phyloP scores from a whole-genome alignment of 2,113 vertebrate species.

The Calypte anna region DNA sequence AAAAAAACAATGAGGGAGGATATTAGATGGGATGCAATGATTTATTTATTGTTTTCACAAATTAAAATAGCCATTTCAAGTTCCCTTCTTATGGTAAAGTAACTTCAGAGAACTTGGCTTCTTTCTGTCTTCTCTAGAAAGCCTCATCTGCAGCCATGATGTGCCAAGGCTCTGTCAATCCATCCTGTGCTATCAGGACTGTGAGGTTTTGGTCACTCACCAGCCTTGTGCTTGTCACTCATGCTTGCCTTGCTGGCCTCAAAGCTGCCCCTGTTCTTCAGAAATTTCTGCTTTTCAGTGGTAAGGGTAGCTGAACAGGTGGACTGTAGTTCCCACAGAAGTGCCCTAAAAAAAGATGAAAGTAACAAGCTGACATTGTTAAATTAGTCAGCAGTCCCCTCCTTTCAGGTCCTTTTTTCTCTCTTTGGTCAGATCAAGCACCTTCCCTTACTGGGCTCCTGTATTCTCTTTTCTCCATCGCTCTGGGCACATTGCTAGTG shows the following conservation, averaged over 20 bases:
- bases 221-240: background rate
- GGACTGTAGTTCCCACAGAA: background rate
- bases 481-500: background rate
- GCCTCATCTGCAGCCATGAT: background rate
- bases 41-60: background rate
- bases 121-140: background rate
- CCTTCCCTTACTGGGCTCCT: background rate
- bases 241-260: background rate
- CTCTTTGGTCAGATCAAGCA: background rate
- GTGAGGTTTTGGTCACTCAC: background rate
- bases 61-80: background rate
- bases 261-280: background rate
- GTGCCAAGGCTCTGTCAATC: background rate
- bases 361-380: background rate
- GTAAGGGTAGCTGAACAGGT: background rate
- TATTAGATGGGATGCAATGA: background rate
- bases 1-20: background rate
- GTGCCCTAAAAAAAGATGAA: background rate
- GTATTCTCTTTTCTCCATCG: background rate
- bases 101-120: background rate
- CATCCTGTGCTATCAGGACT: background rate
- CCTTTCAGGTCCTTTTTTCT: background rate
- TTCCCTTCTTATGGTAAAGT: background rate
- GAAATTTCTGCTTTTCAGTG: background rate
- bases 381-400: background rate